Evolutionary conservation across 1,140 invertebrate species (phyloP).

Genomic region (Neodiprion fabricii): DNA sequence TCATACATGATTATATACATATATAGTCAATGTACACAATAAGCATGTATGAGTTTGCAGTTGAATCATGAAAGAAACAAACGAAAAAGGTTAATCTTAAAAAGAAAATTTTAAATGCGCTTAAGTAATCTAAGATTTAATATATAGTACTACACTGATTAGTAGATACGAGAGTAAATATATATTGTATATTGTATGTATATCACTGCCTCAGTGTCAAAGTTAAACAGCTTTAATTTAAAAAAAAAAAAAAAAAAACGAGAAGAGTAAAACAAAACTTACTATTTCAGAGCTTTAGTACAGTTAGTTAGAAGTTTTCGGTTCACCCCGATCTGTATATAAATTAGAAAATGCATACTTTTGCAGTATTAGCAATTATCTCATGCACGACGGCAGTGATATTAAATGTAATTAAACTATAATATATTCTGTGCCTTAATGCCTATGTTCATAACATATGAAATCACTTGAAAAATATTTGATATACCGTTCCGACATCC

Average conservation of each 20-base stretch:
- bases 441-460: not conserved
- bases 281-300: too few relatives aligned
- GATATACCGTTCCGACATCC: not conserved
- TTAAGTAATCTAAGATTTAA: not conserved
- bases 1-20: too few relatives aligned
- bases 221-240: not conserved
- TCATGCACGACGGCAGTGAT: not conserved
- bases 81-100: too few relatives aligned
- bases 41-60: too few relatives aligned
- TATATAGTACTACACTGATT: not conserved
- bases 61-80: too few relatives aligned
- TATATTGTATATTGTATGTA: not conserved
- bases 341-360: not conserved
- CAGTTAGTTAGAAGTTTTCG: not conserved
- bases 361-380: not conserved
- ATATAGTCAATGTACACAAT: too few relatives aligned
- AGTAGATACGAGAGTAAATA: not conserved
- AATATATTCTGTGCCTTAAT: conserved; percentile 5
- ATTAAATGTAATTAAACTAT: not conserved
- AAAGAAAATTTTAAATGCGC: not conserved
- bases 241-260: too few relatives aligned
- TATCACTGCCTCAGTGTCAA: not conserved
- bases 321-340: not conserved
- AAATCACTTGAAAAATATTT: not conserved
- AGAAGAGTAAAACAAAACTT: too few relatives aligned